Conservation (phyloP, 2,797 vertebrate species). For the Tamandua tetradactyla region DNA sequence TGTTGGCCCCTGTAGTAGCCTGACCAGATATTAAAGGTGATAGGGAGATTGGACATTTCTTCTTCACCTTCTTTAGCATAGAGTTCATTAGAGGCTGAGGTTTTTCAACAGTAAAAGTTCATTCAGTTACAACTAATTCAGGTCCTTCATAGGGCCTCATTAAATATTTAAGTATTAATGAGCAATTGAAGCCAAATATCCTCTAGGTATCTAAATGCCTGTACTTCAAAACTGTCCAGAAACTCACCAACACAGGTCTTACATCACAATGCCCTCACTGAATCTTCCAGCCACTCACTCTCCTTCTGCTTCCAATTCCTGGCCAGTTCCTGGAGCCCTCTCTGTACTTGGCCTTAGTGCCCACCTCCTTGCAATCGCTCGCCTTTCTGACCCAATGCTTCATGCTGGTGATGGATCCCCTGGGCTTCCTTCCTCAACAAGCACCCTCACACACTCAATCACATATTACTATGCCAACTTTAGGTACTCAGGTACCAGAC, state of each 20-base stretch:
- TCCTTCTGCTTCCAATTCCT: background rate
- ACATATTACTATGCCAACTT: background rate
- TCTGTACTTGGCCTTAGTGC: background rate
- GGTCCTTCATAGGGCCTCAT: conserved; percentile 31
- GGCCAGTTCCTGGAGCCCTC: background rate
- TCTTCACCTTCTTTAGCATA: conserved; percentile 32
- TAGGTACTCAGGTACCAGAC: background rate
- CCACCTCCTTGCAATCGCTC: background rate
- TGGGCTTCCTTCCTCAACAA: background rate
- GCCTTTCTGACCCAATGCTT: background rate
- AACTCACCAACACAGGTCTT: background rate
- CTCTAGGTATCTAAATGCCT: background rate
- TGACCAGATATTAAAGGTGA: conserved; percentile 55
- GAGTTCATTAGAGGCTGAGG: conserved; percentile 22
- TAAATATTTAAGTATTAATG: conserved; percentile 58
- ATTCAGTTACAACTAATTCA: conserved; percentile 42
- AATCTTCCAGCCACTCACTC: background rate
- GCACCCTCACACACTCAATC: background rate
- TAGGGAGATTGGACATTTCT: conserved; percentile 40
- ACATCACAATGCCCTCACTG: background rate
- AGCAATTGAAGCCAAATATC: conserved; percentile 44
- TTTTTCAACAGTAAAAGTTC: conserved; percentile 52
- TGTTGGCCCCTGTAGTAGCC: background rate
- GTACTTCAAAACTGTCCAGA: background rate
- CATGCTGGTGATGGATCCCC: background rate